phyloP scores from a whole-genome alignment of 2,113 vertebrate genomes.

The Erythrolamprus reginae region DNA sequence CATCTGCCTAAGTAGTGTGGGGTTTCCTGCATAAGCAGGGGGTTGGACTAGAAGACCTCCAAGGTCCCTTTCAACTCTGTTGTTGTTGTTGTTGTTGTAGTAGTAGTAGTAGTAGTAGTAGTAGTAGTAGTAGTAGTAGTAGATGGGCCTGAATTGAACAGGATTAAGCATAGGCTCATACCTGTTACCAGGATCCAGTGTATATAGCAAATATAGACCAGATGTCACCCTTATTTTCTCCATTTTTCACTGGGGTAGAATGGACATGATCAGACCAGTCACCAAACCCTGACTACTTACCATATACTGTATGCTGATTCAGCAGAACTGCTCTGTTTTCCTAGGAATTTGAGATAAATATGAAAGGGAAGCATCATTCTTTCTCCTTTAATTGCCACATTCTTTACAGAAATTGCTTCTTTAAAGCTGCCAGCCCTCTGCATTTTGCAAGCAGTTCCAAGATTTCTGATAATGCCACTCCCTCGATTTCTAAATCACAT shows the following conservation, averaged over 20 bases:
- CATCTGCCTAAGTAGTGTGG: too few species aligned
- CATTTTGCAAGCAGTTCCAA: background rate
- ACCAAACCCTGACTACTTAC: background rate
- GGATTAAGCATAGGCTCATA: background rate
- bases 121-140: too few species aligned
- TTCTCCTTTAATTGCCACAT: background rate
- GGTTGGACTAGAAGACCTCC: too few species aligned
- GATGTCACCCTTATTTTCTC: background rate
- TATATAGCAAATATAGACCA: background rate
- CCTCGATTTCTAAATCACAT: background rate
- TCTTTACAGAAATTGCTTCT: background rate
- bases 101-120: too few species aligned
- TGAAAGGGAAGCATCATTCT: background rate
- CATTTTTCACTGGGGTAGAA: background rate
- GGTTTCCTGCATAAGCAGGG: too few species aligned
- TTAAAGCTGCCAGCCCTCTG: background rate
- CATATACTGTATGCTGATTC: too few species aligned
- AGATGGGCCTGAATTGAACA: background rate
- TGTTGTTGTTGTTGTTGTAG: too few species aligned
- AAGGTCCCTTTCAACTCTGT: too few species aligned
- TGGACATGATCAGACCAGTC: background rate
- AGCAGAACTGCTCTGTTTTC: background rate
- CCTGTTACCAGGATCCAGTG: background rate
- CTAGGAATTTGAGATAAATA: background rate
- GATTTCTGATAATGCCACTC: background rate